Evolutionary conservation across 2,888 invertebrate genomes (phyloP).

Genomic region (Bhutanitis thaidina): DNA sequence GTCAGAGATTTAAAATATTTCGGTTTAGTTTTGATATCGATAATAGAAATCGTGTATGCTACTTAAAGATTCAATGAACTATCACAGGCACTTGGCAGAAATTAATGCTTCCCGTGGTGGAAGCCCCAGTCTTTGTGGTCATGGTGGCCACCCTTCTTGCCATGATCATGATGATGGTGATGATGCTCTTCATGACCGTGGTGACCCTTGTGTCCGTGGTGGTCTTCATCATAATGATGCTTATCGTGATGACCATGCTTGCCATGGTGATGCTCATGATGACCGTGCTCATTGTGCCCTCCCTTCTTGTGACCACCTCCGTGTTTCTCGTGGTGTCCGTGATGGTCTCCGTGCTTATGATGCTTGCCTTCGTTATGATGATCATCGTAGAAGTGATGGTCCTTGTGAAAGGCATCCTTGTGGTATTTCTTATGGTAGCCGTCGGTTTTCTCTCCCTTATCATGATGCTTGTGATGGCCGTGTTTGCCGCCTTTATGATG

Average conservation of each 20-base stretch:
- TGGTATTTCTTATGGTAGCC: conserved; percentile 74
- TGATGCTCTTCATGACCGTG: conserved; percentile 73
- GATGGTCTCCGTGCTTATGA: conserved; percentile 69
- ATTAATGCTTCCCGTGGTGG: conserved; percentile 71
- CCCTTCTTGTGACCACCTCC: conserved; percentile 72
- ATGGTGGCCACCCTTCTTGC: conserved; percentile 70
- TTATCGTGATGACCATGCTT: conserved; percentile 71
- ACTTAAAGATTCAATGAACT: conserved; percentile 27
- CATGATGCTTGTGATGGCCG: conserved; percentile 67
- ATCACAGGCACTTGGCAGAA: conserved; percentile 53
- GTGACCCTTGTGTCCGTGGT: conserved; percentile 72
- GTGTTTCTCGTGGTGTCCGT: conserved; percentile 66
- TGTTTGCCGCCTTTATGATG: conserved; percentile 72
- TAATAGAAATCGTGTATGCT: conserved; percentile 18
- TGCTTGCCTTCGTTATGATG: conserved; percentile 71
- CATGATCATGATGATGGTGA: conserved; percentile 70
- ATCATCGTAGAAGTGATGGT: conserved; percentile 73
- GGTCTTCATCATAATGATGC: conserved; percentile 66
- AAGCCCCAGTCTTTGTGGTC: conserved; percentile 70
- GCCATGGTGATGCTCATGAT: conserved; percentile 70
- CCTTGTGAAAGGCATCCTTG: conserved; percentile 71
- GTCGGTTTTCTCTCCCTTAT: conserved; percentile 67
- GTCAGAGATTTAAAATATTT: background rate
- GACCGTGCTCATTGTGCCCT: conserved; percentile 64
- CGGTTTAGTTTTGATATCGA: conserved; percentile 6